Evolutionary conservation across 2,113 vertebrate species (phyloP), one percentile per base, ranked within the genome.

Genomic region (Toxotes jaculatrix): DNA sequence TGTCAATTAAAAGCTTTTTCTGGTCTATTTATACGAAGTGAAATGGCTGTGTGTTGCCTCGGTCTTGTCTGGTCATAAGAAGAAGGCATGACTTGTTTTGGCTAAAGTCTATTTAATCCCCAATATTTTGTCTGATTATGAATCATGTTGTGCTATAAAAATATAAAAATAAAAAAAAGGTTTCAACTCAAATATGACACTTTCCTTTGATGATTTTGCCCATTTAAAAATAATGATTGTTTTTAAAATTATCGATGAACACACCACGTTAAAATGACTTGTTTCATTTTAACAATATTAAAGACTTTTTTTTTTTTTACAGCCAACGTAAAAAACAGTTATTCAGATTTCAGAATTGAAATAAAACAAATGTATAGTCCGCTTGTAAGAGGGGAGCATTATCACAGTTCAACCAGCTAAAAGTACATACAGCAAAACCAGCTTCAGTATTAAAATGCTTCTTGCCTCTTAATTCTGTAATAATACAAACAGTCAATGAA

Each of bases 1-100:
- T 67, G 70, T 80, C 79, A 87, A 85, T 89, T 89, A 83, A 88
- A 90, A 83, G 49, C 43, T 72, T 87, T 67, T 82, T 80, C 43
- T 38, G 0, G 61, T 68, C 32, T 8, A 49, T 34, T 72, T 77
- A 45, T 16, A 16, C 68, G 60, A 74, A 64, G 59, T 12, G 13
- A 59, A 78, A 32, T 13, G 4, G 51, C 32, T 16, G n/a, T 31
- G 40, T 53, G 68, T 34, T n/a, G 40, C 34, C 17, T 31, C 19
- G 1, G n/a, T 61, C 36, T 27, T 0, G n/a, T 72, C 3, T 55
- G 23, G 59, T 34, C 4, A 31, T 0, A 4, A 36, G 40, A 61
- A 4, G 3, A 55, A 16, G 47, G 11, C 40, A n/a, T 17, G 40
- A 49, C 31, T 51, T 38, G 9, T 34, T 31, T 42, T 16, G 12